phyloP scores from a whole-genome alignment of 2,888 invertebrate genomes.

The Anthoptus insignis region DNA sequence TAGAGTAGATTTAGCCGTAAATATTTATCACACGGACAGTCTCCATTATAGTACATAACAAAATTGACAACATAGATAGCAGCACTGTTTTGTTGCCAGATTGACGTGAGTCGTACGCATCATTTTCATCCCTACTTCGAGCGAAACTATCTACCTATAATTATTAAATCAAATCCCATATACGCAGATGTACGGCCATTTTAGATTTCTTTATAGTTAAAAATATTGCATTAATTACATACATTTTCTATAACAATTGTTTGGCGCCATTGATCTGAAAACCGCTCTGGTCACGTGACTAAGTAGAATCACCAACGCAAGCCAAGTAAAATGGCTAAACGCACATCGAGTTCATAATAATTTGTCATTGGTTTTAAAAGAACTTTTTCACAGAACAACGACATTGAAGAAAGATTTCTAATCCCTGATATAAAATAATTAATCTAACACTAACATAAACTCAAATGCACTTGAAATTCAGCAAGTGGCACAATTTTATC shows the following conservation, averaged over 20 bases:
- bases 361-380: slow-evolving; percentile 83
- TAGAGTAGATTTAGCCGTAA: slow-evolving; percentile 79
- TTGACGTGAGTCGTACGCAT: slow-evolving; percentile 85
- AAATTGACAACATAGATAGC: slow-evolving; percentile 95
- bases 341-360: slow-evolving; percentile 84
- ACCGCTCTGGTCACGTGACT: slow-evolving; percentile 85
- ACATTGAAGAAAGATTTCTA: slow-evolving; percentile 74
- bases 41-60: slow-evolving; percentile 88
- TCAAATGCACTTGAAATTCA: slow-evolving; percentile 69
- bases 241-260: slow-evolving; percentile 84
- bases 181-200: slow-evolving; percentile 54
- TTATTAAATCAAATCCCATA: slow-evolving; percentile 45
- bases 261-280: slow-evolving; percentile 87
- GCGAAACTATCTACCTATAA: slow-evolving; percentile 55
- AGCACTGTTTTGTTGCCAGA: slow-evolving; percentile 88
- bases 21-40: slow-evolving; percentile 88
- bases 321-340: slow-evolving; percentile 87
- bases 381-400: slow-evolving; percentile 76
- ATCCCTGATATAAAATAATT: slow-evolving; percentile 61
- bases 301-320: slow-evolving; percentile 86
- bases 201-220: slow-evolving; percentile 49
- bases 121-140: slow-evolving; percentile 61
- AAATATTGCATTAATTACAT: slow-evolving; percentile 60
- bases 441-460: slow-evolving; percentile 75
- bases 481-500: slow-evolving; percentile 75